A percentile compares a stretch with the other conserved stretches of the same genome.
Conservation (phyloP, 2,888 invertebrate species). For the Syritta pipiens region DNA sequence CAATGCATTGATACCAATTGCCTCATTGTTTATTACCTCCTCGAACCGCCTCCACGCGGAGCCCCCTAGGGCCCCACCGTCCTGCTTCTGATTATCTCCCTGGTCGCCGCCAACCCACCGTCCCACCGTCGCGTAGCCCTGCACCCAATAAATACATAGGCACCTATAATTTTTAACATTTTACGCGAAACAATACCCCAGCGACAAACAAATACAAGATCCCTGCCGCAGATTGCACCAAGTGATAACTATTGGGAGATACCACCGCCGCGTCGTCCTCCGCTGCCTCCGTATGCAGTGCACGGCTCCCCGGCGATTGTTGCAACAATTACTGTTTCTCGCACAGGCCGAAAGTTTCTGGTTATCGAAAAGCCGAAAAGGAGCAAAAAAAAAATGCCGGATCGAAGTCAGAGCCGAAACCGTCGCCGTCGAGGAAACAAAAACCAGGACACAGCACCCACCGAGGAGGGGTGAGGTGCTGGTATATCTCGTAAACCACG, state of each 20-base stretch:
- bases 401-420: conserved; percentile 57
- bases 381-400: conserved; percentile 53
- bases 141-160: conserved; percentile 47
- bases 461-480: conserved; percentile 19
- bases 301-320: conserved; percentile 36
- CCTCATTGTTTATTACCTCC: conserved; percentile 76
- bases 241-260: conserved; percentile 68
- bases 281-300: conserved; percentile 4
- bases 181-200: conserved; percentile 65
- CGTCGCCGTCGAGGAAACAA: conserved; percentile 36
- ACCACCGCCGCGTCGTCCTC: conserved; percentile 26
- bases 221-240: conserved; percentile 61
- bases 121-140: background rate
- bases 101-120: background rate
- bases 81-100: background rate
- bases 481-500: conserved; percentile 68
- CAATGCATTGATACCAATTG: conserved; percentile 71
- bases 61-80: conserved; percentile 19
- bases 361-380: conserved; percentile 57
- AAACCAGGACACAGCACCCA: conserved; percentile 32
- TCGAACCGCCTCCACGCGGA: conserved; percentile 74
- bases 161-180: conserved; percentile 64
- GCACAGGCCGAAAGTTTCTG: no score
- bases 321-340: conserved; percentile 70
- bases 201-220: conserved; percentile 69